Evolutionary conservation across 2,797 vertebrate species (phyloP).

Genomic region (Sebastes paucispinis): DNA sequence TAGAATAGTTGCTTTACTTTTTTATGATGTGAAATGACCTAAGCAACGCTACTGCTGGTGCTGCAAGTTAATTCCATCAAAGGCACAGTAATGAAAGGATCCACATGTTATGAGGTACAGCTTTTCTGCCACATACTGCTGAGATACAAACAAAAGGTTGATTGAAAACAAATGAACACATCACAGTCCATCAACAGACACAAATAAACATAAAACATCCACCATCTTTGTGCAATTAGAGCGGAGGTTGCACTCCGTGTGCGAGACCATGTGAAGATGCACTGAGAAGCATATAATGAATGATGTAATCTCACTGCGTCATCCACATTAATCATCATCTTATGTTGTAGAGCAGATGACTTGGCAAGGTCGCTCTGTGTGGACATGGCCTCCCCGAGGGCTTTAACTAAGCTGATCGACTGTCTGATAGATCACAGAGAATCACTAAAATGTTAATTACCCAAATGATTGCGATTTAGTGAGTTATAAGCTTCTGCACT

Average conservation of each 20-base stretch:
- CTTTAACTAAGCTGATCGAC: not conserved
- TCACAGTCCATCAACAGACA: constrained; percentile 11
- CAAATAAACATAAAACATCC: constrained; percentile 39
- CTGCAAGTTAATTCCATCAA: not conserved
- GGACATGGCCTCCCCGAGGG: not conserved
- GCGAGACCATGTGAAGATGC: constrained; percentile 23
- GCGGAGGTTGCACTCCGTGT: not conserved
- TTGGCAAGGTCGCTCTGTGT: not conserved
- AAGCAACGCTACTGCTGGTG: not conserved
- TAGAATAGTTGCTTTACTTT: not conserved
- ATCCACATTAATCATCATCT: constrained; percentile 12
- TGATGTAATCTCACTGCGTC: constrained; percentile 7
- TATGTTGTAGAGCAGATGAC: not conserved
- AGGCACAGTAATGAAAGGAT: not conserved
- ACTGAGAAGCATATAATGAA: not conserved
- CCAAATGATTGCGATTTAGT: not conserved
- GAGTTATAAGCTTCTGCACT: not conserved
- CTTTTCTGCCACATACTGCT: not conserved
- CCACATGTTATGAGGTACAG: not conserved
- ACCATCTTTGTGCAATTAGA: constrained; percentile 41
- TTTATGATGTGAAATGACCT: not conserved
- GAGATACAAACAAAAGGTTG: constrained; percentile 42
- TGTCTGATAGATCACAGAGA: not conserved
- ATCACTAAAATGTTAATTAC: not conserved
- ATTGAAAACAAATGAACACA: constrained; percentile 67